Evolutionary conservation across 2,113 vertebrate genomes (phyloP).

Genomic region (Euleptes europaea): DNA sequence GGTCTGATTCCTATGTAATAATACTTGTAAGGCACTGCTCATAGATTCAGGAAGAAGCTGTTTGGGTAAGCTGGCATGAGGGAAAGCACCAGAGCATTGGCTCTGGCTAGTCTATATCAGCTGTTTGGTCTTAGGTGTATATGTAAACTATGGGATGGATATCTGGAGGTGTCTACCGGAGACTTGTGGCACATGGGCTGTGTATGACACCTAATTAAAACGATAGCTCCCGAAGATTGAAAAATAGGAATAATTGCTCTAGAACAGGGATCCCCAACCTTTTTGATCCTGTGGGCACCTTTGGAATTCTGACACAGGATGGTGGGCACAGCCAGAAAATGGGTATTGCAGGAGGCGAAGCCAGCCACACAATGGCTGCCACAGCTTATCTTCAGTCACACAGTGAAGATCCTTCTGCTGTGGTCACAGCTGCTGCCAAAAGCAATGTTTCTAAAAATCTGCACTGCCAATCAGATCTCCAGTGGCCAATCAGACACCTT

Average conservation of each 20-base stretch:
- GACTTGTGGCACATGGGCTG: neutral
- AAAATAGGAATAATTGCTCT: neutral
- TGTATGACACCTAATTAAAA: neutral
- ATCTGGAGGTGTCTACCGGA: neutral
- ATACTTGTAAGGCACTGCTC: neutral
- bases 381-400: too few relatives aligned
- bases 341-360: too few relatives aligned
- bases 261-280: neutral
- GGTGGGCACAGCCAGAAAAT: too few relatives aligned
- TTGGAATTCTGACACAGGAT: too few relatives aligned
- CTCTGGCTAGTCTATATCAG: neutral
- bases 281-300: too few relatives aligned
- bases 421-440: too few relatives aligned
- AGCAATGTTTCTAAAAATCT: too few relatives aligned
- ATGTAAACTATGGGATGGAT: neutral
- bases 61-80: neutral
- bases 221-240: neutral
- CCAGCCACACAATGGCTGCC: too few relatives aligned
- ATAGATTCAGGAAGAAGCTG: neutral
- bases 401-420: too few relatives aligned
- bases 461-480: too few relatives aligned
- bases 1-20: neutral
- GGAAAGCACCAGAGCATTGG: neutral
- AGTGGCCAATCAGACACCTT: too few relatives aligned
- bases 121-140: neutral